Conservation (phyloP, 2,113 vertebrate genomes). For the Cochlearius cochlearius region DNA sequence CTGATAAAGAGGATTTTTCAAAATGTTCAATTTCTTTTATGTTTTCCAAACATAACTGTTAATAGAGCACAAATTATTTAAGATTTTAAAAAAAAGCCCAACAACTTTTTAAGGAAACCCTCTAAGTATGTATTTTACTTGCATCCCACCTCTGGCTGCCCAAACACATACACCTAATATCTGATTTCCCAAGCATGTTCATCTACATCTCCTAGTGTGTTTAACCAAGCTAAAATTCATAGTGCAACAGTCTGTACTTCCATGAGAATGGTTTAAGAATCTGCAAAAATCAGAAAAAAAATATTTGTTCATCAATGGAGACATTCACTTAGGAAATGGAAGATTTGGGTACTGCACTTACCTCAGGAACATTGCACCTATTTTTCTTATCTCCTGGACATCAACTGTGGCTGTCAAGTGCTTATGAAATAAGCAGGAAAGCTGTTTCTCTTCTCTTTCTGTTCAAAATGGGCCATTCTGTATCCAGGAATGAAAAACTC, state of each 20-base stretch:
- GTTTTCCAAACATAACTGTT: neutral
- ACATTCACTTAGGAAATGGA: neutral
- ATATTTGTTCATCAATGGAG: neutral
- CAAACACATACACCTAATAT: neutral
- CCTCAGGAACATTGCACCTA: neutral
- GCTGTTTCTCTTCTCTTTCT: neutral
- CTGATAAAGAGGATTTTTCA: neutral
- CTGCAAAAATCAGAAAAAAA: neutral
- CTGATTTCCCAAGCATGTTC: neutral
- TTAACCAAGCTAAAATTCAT: neutral
- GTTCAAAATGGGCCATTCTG: neutral
- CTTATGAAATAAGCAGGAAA: neutral
- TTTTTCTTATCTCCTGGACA: neutral
- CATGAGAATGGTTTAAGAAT: neutral
- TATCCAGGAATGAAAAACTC: neutral
- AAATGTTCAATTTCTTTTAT: neutral
- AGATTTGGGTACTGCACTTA: neutral
- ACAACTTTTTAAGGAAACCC: neutral
- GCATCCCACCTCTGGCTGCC: neutral
- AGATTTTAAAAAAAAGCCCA: neutral
- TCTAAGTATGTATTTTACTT: neutral
- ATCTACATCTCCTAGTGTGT: neutral
- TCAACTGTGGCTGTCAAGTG: neutral
- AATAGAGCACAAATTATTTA: neutral
- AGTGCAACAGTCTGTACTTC: neutral